A percentile compares a stretch with the other conserved stretches of the same genome.
Evolutionary conservation across 2,113 vertebrate species (phyloP).

Genomic region (Neolamprologus hecqui): DNA sequence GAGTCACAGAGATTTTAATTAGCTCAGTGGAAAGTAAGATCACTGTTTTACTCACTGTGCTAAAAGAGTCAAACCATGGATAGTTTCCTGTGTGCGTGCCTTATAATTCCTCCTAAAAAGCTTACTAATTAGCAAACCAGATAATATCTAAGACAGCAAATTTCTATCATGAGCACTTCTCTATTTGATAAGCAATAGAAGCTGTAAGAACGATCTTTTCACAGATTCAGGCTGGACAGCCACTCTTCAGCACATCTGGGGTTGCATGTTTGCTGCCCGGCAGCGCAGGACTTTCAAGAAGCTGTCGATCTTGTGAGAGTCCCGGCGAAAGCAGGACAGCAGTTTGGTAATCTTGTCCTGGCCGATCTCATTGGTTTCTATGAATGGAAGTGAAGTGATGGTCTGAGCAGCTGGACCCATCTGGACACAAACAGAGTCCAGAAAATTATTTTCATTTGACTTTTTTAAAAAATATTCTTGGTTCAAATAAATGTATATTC

Average conservation of each 20-base stretch:
- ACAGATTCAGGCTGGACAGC: background rate
- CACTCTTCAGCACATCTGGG: slow-evolving; percentile 57
- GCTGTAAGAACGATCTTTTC: background rate
- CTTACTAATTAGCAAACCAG: background rate
- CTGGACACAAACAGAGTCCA: slow-evolving; percentile 5
- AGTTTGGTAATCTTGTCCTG: slow-evolving; percentile 63
- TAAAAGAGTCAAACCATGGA: background rate
- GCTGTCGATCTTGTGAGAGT: slow-evolving; percentile 78
- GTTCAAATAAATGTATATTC: background rate
- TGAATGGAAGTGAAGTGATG: slow-evolving; percentile 60
- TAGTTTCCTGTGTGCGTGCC: background rate
- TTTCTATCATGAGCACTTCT: background rate
- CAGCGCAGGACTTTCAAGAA: slow-evolving; percentile 77
- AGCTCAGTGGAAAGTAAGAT: accelerated
- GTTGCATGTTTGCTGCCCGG: slow-evolving; percentile 52
- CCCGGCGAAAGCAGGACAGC: slow-evolving; percentile 73
- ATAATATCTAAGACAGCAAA: background rate
- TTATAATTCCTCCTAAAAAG: background rate
- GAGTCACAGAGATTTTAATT: background rate
- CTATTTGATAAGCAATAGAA: background rate
- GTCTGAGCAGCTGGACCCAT: slow-evolving; percentile 61
- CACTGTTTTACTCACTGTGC: background rate
- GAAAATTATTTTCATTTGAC: background rate
- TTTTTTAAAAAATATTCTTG: accelerated
- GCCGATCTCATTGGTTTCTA: slow-evolving; percentile 34